Conservation (phyloP, 1,140 invertebrate genomes). For the Oncopeltus fasciatus region DNA sequence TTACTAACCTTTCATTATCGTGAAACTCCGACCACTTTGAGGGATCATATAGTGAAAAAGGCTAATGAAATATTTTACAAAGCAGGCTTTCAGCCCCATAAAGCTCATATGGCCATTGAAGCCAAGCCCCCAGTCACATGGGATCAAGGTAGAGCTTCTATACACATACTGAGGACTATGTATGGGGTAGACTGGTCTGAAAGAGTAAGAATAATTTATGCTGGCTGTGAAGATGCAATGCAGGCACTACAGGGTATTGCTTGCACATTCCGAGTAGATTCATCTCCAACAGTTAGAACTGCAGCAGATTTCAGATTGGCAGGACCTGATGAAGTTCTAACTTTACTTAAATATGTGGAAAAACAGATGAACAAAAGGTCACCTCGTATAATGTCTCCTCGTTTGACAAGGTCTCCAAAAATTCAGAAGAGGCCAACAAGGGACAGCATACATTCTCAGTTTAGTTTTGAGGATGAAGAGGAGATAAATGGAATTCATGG, state of each 20-base stretch:
- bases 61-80: conserved; percentile 56
- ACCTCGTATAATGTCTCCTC: conserved; percentile 32
- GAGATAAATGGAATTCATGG: not conserved
- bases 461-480: conserved; percentile 26
- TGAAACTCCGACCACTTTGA: conserved; percentile 53
- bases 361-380: conserved; percentile 61
- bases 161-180: conserved; percentile 74
- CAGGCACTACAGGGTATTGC: conserved; percentile 76
- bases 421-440: conserved; percentile 14
- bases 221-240: conserved; percentile 84
- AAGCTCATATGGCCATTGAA: conserved; percentile 73
- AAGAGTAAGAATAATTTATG: conserved; percentile 77
- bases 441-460: conserved; percentile 24
- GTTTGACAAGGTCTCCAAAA: conserved; percentile 17
- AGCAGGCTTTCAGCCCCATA: conserved; percentile 59
- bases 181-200: conserved; percentile 86
- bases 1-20: conserved; percentile 77
- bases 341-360: conserved; percentile 79
- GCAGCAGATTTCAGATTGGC: conserved; percentile 70
- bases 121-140: conserved; percentile 77
- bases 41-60: conserved; percentile 46
- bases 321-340: conserved; percentile 73
- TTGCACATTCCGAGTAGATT: conserved; percentile 73
- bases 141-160: conserved; percentile 80
- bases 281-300: conserved; percentile 68